Evolutionary conservation across 2,888 invertebrate species (phyloP).

Genomic region (Parnassius apollo): DNA sequence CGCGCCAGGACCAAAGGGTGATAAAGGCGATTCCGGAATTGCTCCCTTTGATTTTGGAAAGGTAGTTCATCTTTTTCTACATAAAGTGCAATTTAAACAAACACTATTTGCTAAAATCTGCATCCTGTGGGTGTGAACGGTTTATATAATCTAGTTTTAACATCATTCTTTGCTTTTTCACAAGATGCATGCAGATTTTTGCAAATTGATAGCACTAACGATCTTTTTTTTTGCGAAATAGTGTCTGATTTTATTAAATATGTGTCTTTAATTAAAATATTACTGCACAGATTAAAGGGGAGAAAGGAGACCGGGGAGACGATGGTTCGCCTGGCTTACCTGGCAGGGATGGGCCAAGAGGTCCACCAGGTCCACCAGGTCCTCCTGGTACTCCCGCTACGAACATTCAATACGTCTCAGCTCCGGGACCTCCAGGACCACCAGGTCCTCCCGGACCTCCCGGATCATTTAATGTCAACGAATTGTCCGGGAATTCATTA

Average conservation of each 20-base stretch:
- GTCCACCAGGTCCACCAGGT: conserved; percentile 85
- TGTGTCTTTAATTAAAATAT: no score
- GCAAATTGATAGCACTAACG: conserved; percentile 13
- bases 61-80: conserved; percentile 44
- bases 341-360: conserved; percentile 81
- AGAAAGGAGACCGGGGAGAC: conserved; percentile 86
- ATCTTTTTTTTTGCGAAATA: conserved; percentile 31
- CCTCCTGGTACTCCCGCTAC: conserved; percentile 77
- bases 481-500: conserved; percentile 60
- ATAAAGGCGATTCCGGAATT: conserved; percentile 85
- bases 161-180: no score
- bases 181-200: no score
- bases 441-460: conserved; percentile 55
- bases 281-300: conserved; percentile 75
- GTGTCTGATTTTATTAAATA: no score
- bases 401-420: conserved; percentile 84
- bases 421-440: conserved; percentile 87
- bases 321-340: conserved; percentile 80
- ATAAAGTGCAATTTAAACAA: neutral
- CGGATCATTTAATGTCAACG: conserved; percentile 46
- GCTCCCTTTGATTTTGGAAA: conserved; percentile 61
- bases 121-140: no score
- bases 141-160: no score
- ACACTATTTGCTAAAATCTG: no score
- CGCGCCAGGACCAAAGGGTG: conserved; percentile 82